Base-by-base conservation (phyloP, 1,140 invertebrate species). In the Pissodes strobi region DNA sequence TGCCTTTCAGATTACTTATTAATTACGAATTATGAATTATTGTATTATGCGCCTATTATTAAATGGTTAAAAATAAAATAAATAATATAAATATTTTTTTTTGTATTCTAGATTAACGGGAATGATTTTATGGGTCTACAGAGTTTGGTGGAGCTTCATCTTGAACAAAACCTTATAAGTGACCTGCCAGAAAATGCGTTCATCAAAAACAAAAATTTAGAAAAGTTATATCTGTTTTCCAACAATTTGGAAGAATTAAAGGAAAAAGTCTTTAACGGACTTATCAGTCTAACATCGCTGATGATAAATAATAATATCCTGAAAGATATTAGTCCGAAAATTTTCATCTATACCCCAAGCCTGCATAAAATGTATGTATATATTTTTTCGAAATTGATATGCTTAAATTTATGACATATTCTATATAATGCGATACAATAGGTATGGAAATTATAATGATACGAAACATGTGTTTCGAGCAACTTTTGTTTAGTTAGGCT, bases 251-350 rank as follows among this genome's bases (percentile, higher is more conserved):
- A 74, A 67, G 70, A 69, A 23, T 27, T 78, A 2, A 66, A 68
- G 37, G 74, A 72, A 45, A 67, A 65, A 25, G 67, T 60, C 9
- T 74, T 78, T 21, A 67, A 72, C 34, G 77, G 77, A 1, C 61
- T 78, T n/a, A 46, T 60, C 9, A 75, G 73, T 63, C 51, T 78
- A 39, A 76, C 72, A 1, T 69, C 70, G 0, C 53, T 78, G 34
- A 48, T 78, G 8, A 60, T 77, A 0, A 77, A 77, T 46, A 77
- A 78, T 30, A 78, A 78, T 67, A 68, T 78, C 17, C 41, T 78
- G 15, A 71, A 72, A 34, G 61, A 21, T 19, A 69, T 78, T 30
- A 64, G 73, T 68, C 34, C 69, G 6, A 63, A 67, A 18, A 52
- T 72, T 1, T 78, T 78, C 66, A n/a, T 45, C 2, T 69, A 68